Conservation (phyloP, 2,113 vertebrate genomes). For the Corythornis vintsioides region DNA sequence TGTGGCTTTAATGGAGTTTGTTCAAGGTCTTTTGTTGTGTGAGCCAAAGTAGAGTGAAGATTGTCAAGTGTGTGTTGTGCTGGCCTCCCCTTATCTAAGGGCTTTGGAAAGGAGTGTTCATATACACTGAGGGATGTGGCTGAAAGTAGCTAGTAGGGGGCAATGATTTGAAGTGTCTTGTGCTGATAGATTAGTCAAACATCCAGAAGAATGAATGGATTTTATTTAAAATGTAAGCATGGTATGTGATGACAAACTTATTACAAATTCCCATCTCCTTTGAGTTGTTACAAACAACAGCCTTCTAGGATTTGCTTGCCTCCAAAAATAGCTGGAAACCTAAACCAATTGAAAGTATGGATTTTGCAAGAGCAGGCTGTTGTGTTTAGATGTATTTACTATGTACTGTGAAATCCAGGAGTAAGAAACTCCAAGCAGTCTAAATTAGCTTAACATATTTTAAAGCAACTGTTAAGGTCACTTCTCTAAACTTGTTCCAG, state of each 20-base stretch:
- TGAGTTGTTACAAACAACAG: not conserved
- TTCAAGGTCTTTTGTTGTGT: not conserved
- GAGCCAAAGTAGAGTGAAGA: not conserved
- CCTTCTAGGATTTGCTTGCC: not conserved
- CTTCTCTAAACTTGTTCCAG: not conserved
- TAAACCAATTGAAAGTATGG: not conserved
- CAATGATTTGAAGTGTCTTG: not conserved
- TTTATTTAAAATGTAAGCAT: conserved; percentile 49
- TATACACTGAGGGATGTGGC: not conserved
- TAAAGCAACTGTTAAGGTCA: not conserved
- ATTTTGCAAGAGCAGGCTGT: not conserved
- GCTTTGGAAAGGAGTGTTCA: not conserved
- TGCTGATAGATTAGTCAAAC: not conserved
- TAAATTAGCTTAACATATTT: not conserved
- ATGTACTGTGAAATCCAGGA: not conserved
- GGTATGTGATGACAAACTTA: not conserved
- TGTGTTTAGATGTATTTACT: not conserved
- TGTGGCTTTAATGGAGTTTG: accelerated
- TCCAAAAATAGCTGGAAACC: not conserved
- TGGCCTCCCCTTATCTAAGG: not conserved
- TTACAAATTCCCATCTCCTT: not conserved
- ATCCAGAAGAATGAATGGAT: not conserved
- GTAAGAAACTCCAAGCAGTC: not conserved
- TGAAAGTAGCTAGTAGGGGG: not conserved
- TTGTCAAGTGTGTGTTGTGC: not conserved